Evolutionary conservation across 2,888 invertebrate species (phyloP).

Genomic region (Linyphia triangularis): DNA sequence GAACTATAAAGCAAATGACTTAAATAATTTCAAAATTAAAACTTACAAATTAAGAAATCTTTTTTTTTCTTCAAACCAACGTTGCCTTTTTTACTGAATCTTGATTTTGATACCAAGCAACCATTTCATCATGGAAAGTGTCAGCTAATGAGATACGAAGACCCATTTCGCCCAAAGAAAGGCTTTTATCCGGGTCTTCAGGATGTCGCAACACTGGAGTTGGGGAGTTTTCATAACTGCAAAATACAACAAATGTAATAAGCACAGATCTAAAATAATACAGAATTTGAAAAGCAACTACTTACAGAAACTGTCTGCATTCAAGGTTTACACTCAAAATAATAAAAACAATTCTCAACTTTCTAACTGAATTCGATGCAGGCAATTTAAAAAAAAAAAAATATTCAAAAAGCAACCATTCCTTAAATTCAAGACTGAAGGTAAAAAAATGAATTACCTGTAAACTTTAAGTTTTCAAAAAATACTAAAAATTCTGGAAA

Average conservation of each 20-base stretch:
- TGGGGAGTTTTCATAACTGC: slow-evolving; percentile 35
- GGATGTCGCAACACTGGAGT: slow-evolving; percentile 27
- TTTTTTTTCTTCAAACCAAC: slow-evolving; percentile 52
- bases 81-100: slow-evolving; percentile 75
- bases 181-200: slow-evolving; percentile 55
- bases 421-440: too few species aligned
- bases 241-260: not conserved
- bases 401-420: too few species aligned
- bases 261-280: not conserved
- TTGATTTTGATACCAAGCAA: slow-evolving; percentile 74
- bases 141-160: slow-evolving; percentile 69
- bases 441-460: too few species aligned
- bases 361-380: too few species aligned
- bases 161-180: slow-evolving; percentile 62
- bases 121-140: slow-evolving; percentile 76
- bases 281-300: not conserved
- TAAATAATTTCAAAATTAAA: not conserved
- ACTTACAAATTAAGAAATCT: not conserved
- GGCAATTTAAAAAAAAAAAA: too few species aligned
- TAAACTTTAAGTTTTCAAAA: too few species aligned
- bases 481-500: too few species aligned
- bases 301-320: too few species aligned
- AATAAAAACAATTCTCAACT: too few species aligned
- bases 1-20: not conserved
- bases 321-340: too few species aligned